Base-by-base conservation (phyloP, 2,113 vertebrate genomes). In the Cnemophilus loriae region DNA sequence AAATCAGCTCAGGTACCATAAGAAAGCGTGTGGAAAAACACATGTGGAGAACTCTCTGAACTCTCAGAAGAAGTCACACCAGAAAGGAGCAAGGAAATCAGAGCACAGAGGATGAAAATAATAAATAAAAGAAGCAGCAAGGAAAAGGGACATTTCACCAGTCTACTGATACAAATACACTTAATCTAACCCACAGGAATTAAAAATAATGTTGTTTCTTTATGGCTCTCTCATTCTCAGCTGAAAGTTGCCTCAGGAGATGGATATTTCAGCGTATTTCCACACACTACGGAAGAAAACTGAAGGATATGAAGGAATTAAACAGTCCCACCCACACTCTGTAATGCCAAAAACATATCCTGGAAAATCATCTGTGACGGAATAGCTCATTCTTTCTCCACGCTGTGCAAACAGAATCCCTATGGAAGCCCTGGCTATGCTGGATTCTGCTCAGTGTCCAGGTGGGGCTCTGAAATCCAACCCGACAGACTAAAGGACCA, bases 391-490 rank as follows among this genome's bases (percentile, higher is more conserved):
- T 81, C 64, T 27, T 53, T 67, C 68, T 50, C 42, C 60, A 27
- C 0, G 0, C 9, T 0, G 0, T 5, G 41, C 67, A 56, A 64
- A 74, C 7, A 41, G 16, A 89, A 83, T 13, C 32, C 46, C 32
- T 26, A 2, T 1, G 1, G n/a, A 70, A 44, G 33, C 50, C n/a
- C 22, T 6, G 19, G 59, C 44, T n/a, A 1, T 9, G 35, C 63
- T n/a, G 28, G 33, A 35, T 78, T 23, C 53, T 76, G 41, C 53
- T 39, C 73, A 55, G 42, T 3, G 16, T 57, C 61, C 73, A 77
- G 52, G 60, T 41, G 33, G n/a, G 24, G 35, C 42, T 90, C 20
- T 59, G 50, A 61, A 87, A 28, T 22, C 21, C 24, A 44, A 10
- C 10, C n/a, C 10, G 27, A 21, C 16, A 61, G 63, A 57, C 37